Evolutionary conservation across 2,888 invertebrate genomes (phyloP), one percentile per base, ranked within the genome.

Genomic region (Dolomedes plantarius): DNA sequence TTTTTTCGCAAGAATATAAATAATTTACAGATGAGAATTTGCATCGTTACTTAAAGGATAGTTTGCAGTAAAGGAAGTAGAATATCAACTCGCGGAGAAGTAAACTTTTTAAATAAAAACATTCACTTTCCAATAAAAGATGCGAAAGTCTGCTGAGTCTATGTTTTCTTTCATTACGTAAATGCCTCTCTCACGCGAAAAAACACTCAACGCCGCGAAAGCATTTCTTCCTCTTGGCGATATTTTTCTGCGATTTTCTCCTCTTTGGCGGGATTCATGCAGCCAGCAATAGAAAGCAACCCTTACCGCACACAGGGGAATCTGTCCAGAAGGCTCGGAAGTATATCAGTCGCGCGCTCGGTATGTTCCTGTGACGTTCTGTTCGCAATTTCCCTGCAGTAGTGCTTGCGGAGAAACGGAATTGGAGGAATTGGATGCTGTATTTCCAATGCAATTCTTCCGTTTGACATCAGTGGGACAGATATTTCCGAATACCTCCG

Each of bases 291-390:
- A 16, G 2, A 3, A 28, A 71, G 78, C 71, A 79, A 79, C 78
- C 78, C 78, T 79, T 31, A 46, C 13, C 7, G 28, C 46, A 9
- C 29, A 29, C 28, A 39, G 46, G 46, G 56, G 64, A 79, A 78
- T 71, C 78, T 71, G 78, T 79, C 71, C 78, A 39, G 64, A 79
- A 28, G 27, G 65, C 76, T 46, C 56, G 71, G 71, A 79, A 79
- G 77, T 31, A n/a, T n/a, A 78, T 31, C 32, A 62, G 68, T 64
- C 19, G 75, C 11, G 39, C 68, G 9, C 67, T 46, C 76, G n/a
- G 56, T 56, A 23, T 56, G 56, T 23, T 56, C 56, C 5, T 5
- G 23, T 23, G 56, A 5, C 5, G 23, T 23, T 23, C 46, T 2
- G 46, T 16, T 16, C 13, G n/a, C 2, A 46, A 46, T 46, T 46